Evolutionary conservation across 2,797 vertebrate species (phyloP), one percentile per base, ranked within the genome.

Genomic region (Aselliscus stoliczkanus): DNA sequence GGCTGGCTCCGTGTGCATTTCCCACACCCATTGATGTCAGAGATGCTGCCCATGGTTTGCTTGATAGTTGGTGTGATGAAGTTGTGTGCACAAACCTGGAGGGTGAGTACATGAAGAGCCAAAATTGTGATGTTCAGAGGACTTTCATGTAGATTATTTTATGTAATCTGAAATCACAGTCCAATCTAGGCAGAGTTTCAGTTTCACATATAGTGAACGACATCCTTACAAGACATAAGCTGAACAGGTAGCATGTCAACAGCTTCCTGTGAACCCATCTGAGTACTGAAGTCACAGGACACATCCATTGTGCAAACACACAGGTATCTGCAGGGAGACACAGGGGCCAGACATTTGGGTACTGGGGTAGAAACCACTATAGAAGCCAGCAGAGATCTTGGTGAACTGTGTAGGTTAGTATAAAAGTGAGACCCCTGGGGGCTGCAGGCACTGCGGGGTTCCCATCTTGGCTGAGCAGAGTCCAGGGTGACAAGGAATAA

Each of bases 21-120:
- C 6, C 11, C 60, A 27, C 39, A 73, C 20, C 2, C 29, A n/a
- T 17, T 39, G n/a, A 44, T 5, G 11, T 67, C 42, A n/a, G 37
- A 37, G 15, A 39, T 65, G n/a, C 9, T 8, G 0, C 56, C 29
- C 0, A 0, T 42, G 72, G 13, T 20, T 1, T 65, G 6, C 42
- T 73, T 90, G 65, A 29, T 17, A 37, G 90, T 9, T 77, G 54
- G 23, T 23, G 23, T 42, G 72, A 44, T 60, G 58, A 79, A 72
- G 37, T 25, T n/a, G 47, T 50, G 65, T n/a, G 12, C 47, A 21
- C 8, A 52, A 85, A 39, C 13, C 12, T 20, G 1, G 79, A 64
- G n/a, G 69, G 1, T 5, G n/a, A 31, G 15, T 8, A 12, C 21
- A 0, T 9, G 7, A 12, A 8, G 8, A 44, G 1, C 6, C 17